Evolutionary conservation across 2,888 invertebrate species (phyloP).

Genomic region (Yponomeuta plumbellus): DNA sequence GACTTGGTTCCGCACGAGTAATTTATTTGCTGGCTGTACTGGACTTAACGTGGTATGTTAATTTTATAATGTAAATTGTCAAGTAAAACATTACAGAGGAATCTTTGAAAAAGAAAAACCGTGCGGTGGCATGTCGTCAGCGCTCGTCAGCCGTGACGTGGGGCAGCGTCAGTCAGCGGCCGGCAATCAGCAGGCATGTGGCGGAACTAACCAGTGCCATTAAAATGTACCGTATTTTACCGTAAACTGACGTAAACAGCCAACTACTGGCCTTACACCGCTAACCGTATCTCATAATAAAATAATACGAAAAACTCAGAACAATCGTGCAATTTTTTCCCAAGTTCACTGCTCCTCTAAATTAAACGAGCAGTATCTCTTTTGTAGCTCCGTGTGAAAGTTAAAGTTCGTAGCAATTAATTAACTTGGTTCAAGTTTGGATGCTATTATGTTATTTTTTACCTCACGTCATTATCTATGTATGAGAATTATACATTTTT

Average conservation of each 20-base stretch:
- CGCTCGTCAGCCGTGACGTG: background rate
- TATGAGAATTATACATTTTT: background rate
- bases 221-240: slow-evolving; percentile 58
- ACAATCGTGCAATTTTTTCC: background rate
- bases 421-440: slow-evolving; percentile 26
- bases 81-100: background rate
- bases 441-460: slow-evolving; percentile 12
- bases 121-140: background rate
- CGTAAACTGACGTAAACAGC: slow-evolving; percentile 38
- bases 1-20: too few relatives aligned
- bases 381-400: slow-evolving; percentile 29
- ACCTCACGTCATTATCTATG: slow-evolving; percentile 2
- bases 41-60: background rate
- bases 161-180: slow-evolving; percentile 20
- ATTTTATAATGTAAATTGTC: background rate
- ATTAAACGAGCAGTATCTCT: background rate
- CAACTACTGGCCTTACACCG: slow-evolving; percentile 33
- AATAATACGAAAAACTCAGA: slow-evolving; percentile 4
- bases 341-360: slow-evolving; percentile 14
- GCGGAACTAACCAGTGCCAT: slow-evolving; percentile 65
- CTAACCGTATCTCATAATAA: slow-evolving; percentile 14
- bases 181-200: slow-evolving; percentile 40
- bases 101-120: background rate
- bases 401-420: slow-evolving; percentile 29
- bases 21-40: too few relatives aligned